Conservation (phyloP, 2,113 vertebrate genomes). For the Paedocypris sp. region DNA sequence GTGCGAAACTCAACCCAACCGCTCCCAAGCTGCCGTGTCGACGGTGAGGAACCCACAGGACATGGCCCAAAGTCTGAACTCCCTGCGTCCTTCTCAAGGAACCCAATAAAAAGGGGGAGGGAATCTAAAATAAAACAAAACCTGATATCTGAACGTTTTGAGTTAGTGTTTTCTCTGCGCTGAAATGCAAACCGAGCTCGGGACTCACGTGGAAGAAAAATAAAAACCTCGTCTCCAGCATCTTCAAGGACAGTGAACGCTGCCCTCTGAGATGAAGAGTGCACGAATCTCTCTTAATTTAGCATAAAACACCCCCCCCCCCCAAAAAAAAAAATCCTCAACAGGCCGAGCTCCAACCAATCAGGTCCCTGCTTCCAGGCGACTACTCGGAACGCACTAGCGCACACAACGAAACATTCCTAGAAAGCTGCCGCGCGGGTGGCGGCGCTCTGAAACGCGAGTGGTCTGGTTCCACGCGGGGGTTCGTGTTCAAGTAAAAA, state of each 20-base stretch:
- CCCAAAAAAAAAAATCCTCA: no score
- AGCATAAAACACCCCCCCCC: slow-evolving; percentile 34
- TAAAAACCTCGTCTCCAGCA: slow-evolving; percentile 1
- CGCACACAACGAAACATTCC: no score
- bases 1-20: no score
- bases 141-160: slow-evolving; percentile 18
- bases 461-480: slow-evolving; percentile 28
- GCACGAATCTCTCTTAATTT: slow-evolving; percentile 32
- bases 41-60: no score
- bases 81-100: no score
- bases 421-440: no score
- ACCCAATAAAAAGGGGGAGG: not conserved
- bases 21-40: no score
- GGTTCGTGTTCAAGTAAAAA: slow-evolving; percentile 25
- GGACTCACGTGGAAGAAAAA: not conserved
- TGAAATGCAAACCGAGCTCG: slow-evolving; percentile 14
- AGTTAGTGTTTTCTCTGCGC: slow-evolving; percentile 33
- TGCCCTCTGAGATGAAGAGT: slow-evolving; percentile 30
- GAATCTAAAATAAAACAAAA: slow-evolving; percentile 22
- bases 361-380: slow-evolving; percentile 1
- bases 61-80: no score
- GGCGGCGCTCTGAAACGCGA: slow-evolving; percentile 43
- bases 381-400: slow-evolving; percentile 23
- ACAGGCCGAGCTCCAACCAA: slow-evolving; percentile 24
- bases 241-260: slow-evolving; percentile 10